Evolutionary conservation across 37 sponge, comb jelly and placozoan species (phyloP).

Genomic region (Theonella swinhoei): DNA sequence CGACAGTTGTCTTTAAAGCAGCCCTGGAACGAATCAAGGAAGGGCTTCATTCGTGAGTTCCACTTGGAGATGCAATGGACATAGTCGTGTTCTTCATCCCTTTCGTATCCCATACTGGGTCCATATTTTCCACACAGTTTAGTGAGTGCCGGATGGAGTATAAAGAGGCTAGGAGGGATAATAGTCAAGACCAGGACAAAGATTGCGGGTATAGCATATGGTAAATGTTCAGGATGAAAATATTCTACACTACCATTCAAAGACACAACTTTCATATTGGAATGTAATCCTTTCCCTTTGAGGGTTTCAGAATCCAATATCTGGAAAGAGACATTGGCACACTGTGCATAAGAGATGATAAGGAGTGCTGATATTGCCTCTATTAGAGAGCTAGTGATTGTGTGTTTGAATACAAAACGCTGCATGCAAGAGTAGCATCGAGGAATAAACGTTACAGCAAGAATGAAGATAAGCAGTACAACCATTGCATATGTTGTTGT

Average conservation of each 20-base stretch:
- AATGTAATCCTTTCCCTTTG: background rate
- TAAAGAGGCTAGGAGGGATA: slow-evolving; percentile 2
- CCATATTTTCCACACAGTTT: too few species aligned
- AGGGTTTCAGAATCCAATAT: background rate
- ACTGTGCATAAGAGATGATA: slow-evolving; percentile 33
- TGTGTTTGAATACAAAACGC: too few species aligned
- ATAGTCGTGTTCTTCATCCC: background rate
- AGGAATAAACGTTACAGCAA: background rate
- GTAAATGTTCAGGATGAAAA: slow-evolving; percentile 12
- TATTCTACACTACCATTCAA: slow-evolving; percentile 4
- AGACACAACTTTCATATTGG: slow-evolving; percentile 6
- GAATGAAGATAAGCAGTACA: slow-evolving; percentile 4
- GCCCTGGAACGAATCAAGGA: slow-evolving; percentile 37
- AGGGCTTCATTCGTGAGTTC: slow-evolving; percentile 21
- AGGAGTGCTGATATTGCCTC: slow-evolving; percentile 31
- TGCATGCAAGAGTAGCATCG: too few species aligned
- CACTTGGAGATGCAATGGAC: background rate
- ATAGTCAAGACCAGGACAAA: background rate
- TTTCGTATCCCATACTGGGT: too few species aligned
- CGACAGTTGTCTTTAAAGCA: slow-evolving; percentile 32
- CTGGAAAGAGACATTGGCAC: slow-evolving; percentile 28
- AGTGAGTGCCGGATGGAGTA: background rate
- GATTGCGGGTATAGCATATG: slow-evolving; percentile 27
- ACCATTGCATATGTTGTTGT: slow-evolving; percentile 24
- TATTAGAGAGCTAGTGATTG: background rate